Evolutionary conservation across 30 jellyfish, hydroid and myxozoan species (phyloP).

Genomic region (Rhopilema esculentum): DNA sequence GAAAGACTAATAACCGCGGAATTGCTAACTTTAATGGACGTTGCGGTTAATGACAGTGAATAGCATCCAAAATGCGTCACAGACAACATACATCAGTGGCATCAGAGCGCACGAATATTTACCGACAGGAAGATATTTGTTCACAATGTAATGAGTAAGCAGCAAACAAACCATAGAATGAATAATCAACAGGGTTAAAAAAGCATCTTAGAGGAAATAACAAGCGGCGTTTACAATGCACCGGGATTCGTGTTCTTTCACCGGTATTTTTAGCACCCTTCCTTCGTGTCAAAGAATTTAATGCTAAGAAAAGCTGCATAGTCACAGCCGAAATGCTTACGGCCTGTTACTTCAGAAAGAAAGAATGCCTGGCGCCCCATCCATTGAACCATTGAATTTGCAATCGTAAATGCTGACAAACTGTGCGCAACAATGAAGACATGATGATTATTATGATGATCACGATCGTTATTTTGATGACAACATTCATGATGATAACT

Average conservation of each 20-base stretch:
- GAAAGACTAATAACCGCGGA: too few species aligned
- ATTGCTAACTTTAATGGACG: too few species aligned
- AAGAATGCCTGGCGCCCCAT: not conserved
- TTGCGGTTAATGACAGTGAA: too few species aligned
- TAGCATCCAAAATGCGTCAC: not conserved
- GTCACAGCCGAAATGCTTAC: not conserved
- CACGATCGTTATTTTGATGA: not conserved
- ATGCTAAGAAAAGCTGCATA: not conserved
- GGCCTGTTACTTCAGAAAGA: not conserved
- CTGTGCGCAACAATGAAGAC: too few species aligned
- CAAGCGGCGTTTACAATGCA: not conserved
- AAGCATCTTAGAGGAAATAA: not conserved
- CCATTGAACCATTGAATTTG: not conserved
- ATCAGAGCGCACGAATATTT: not conserved
- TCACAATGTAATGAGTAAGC: slow-evolving; percentile 1
- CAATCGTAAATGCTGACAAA: too few species aligned
- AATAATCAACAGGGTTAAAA: not conserved
- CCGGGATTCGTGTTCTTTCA: not conserved
- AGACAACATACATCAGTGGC: not conserved
- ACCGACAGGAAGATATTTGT: slow-evolving; percentile 39
- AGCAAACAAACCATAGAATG: not conserved
- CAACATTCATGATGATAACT: not conserved
- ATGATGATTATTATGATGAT: not conserved
- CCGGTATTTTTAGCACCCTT: not conserved
- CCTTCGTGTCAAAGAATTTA: not conserved